These are phyloP conservation scores for Liolophura sinensis DNA, from an alignment of 1,140 invertebrate genomes.

Conservation along the genomic window DNA sequence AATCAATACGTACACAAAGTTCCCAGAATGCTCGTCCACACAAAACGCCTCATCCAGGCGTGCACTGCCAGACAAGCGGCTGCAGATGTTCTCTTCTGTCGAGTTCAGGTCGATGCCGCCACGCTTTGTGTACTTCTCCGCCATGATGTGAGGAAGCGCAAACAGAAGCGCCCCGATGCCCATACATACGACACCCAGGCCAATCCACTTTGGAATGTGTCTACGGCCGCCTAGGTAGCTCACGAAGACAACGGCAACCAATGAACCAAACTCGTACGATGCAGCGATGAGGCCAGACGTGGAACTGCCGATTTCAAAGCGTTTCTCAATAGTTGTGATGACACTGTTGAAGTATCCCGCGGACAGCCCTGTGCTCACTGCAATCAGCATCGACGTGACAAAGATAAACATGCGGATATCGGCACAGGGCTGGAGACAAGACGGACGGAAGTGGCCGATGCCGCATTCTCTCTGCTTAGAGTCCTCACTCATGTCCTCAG, in stretches of 20 bases:
- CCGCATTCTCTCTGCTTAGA: constrained; percentile 71
- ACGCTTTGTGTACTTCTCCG: constrained; percentile 55
- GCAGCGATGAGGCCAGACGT: constrained; percentile 90
- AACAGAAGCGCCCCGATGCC: constrained; percentile 85
- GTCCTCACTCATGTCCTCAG: constrained; percentile 12
- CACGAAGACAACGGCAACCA: constrained; percentile 91
- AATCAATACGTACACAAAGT: constrained; percentile 60
- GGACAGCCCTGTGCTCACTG: constrained; percentile 63
- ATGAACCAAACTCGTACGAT: constrained; percentile 94
- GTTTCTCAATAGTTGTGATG: constrained; percentile 95
- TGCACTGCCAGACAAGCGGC: constrained; percentile 12
- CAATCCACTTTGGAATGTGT: constrained; percentile 95
- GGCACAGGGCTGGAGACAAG: constrained; percentile 77
- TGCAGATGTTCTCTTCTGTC: constrained; percentile 50
- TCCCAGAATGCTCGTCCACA: constrained; percentile 51
- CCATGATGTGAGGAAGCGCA: constrained; percentile 66
- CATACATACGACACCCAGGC: constrained; percentile 85
- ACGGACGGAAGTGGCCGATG: constrained; percentile 77
- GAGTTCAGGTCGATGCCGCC: constrained; percentile 56
- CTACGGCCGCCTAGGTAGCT: constrained; percentile 92
- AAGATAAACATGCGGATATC: constrained; percentile 84
- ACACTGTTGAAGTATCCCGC: constrained; percentile 88
- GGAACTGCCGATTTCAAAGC: constrained; percentile 93
- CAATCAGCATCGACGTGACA: constrained; percentile 87
- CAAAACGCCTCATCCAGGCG: constrained; percentile 24